Base-by-base conservation (phyloP, 2,888 invertebrate genomes). In the Drosophila mercatorum region DNA sequence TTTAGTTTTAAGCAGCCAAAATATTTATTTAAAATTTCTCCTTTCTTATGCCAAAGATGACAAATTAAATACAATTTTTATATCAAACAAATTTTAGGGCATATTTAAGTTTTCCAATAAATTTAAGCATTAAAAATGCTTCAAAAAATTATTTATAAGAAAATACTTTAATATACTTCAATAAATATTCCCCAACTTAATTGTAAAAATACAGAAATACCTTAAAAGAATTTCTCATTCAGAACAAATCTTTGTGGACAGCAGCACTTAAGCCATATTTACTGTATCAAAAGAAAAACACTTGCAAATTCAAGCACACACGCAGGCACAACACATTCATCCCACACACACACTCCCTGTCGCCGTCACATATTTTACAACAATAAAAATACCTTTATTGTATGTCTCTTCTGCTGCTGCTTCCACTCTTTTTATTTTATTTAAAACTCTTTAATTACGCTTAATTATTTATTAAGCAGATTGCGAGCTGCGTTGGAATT, bases 401-500 rank as follows among this genome's bases (percentile, higher is more conserved):
- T 72, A 31, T 75, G 62, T 71, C 44, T 78, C 64, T 55, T 31
- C 31, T 31, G 31, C 31, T 4, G 5, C 2, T 28, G 34, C 52
- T 22, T 17, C n/a, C 22, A 12, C 14, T 5, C 10, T 31, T 47
- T 47, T 31, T 49, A 3, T 46, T 26, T 46, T 31, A 49, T 55
- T 55, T 41, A 28, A 55, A 65, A 71, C 74, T 68, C 81, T 81
- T 80, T 75, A 80, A 81, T 80, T 73, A 68, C 78, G 69, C 63
- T 78, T 81, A 74, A 81, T 83, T 79, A 78, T 76, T 83, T 81
- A 78, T 83, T 83, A 81, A 82, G 72, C 75, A 75, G 83, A 75
- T 80, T 76, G 68, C 38, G 66, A 59, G 67, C 41, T 58, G 68
- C 62, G 71, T 58, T 69, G 75, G 71, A 73, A 81, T 81, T 81